Evolutionary conservation across 2,888 invertebrate genomes (phyloP).

Genomic region (Monoplex corrugatus): DNA sequence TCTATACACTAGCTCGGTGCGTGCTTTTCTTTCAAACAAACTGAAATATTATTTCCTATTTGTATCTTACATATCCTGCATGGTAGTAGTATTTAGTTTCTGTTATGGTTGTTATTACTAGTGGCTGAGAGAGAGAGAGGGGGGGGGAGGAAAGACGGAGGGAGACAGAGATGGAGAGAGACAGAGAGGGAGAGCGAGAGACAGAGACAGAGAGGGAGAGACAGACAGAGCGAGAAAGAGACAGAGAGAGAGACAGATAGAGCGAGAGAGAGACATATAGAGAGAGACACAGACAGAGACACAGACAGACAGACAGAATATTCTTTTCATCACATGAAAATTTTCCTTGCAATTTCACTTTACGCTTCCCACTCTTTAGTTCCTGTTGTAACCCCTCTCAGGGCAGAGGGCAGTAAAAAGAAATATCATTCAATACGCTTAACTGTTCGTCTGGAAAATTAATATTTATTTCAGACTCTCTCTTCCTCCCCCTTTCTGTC

Average conservation of each 20-base stretch:
- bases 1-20: no score
- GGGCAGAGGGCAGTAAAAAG: no score
- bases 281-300: not conserved
- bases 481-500: constrained; percentile 6
- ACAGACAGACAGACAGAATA: not conserved
- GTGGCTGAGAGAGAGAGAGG: not conserved
- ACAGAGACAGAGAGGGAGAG: not conserved
- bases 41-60: no score
- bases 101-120: constrained; percentile 35
- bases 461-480: not conserved
- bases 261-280: not conserved
- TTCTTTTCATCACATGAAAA: no score
- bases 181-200: not conserved
- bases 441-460: no score
- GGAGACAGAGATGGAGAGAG: not conserved
- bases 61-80: not conserved
- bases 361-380: no score
- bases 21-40: no score
- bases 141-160: not conserved
- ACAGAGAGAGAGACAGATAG: not conserved
- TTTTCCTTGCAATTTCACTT: no score
- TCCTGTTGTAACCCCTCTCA: no score
- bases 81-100: not conserved
- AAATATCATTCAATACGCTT: no score
- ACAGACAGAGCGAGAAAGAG: not conserved